A percentile compares a stretch with the other conserved stretches of the same genome.
These are phyloP conservation scores for Athripsodes cinereus DNA, from an alignment of 2,888 invertebrate species.

Conservation along the genomic window DNA sequence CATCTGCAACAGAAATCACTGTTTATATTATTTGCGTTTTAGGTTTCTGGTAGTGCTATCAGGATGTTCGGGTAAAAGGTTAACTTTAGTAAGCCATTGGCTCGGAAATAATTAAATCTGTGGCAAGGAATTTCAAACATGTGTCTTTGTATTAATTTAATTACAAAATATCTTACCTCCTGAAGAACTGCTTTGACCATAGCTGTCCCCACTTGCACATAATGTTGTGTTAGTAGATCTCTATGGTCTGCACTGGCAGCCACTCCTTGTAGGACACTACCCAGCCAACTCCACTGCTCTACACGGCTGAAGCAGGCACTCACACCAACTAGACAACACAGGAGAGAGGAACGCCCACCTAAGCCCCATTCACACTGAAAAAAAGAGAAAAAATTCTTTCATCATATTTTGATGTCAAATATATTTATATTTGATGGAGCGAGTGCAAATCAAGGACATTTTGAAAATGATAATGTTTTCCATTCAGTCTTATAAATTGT, in stretches of 20 bases:
- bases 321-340: conserved; percentile 33
- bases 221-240: conserved; percentile 25
- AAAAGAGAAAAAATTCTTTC: too few species aligned
- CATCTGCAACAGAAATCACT: background rate
- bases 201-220: conserved; percentile 32
- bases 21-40: too few species aligned
- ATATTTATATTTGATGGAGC: too few species aligned
- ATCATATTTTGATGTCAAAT: too few species aligned
- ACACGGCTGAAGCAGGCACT: conserved; percentile 32
- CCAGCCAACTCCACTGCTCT: conserved; percentile 40
- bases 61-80: too few species aligned
- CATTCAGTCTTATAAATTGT: too few species aligned
- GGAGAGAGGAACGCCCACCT: conserved; percentile 37
- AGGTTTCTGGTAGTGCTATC: too few species aligned
- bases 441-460: too few species aligned
- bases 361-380: conserved; percentile 39
- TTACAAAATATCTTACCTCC: conserved; percentile 14
- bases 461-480: background rate
- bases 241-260: conserved; percentile 22
- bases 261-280: conserved; percentile 32
- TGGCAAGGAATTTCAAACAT: too few species aligned
- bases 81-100: too few species aligned
- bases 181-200: conserved; percentile 35
- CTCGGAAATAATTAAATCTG: too few species aligned
- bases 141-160: too few species aligned